These are phyloP conservation scores for Falco berigora DNA, from an alignment of 2,797 vertebrate species.

Conservation along the genomic window DNA sequence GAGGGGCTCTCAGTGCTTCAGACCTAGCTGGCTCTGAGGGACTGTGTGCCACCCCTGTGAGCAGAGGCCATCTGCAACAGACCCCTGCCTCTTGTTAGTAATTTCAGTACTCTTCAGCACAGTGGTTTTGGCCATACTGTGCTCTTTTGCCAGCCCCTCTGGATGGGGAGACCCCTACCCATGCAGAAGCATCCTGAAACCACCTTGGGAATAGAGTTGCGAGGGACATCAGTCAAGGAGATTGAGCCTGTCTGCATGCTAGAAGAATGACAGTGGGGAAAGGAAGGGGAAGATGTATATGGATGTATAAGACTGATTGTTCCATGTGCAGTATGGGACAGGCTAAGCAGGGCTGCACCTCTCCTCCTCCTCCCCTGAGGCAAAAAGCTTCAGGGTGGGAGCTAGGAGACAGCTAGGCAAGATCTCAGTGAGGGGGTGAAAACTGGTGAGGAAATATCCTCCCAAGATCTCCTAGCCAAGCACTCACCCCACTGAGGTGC, in stretches of 20 bases:
- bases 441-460: not conserved
- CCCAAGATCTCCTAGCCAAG: not conserved
- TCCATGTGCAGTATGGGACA: not conserved
- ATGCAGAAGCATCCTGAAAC: not conserved
- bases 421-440: not conserved
- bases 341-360: not conserved
- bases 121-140: not conserved
- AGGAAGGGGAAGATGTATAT: not conserved
- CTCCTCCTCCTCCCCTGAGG: not conserved
- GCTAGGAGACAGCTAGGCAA: not conserved
- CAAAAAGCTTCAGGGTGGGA: not conserved
- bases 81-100: not conserved
- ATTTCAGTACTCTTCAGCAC: not conserved
- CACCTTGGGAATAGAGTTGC: not conserved
- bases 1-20: not conserved
- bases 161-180: no score
- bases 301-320: not conserved
- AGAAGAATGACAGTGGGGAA: not conserved
- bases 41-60: rapidly evolving
- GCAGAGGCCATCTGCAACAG: not conserved
- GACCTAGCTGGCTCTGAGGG: not conserved
- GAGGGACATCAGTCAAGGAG: not conserved
- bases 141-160: not conserved
- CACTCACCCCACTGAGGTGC: rapidly evolving
- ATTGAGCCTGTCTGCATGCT: not conserved